These are phyloP conservation scores for Lateolabrax maculatus DNA, from an alignment of 2,797 vertebrate species.

Conservation along the genomic window DNA sequence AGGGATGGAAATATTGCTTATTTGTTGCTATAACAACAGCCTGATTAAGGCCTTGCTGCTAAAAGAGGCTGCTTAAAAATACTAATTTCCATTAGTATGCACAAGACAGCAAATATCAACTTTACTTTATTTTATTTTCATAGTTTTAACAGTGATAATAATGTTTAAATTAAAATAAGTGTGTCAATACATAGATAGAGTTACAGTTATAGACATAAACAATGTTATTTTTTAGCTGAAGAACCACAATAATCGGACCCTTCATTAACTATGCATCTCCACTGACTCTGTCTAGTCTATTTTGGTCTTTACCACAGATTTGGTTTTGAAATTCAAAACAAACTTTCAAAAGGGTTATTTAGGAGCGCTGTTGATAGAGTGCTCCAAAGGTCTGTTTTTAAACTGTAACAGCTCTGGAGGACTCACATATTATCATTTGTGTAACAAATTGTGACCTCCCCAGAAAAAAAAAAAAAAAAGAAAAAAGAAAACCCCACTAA, in stretches of 20 bases:
- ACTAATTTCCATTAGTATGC: neutral
- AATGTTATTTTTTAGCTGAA: neutral
- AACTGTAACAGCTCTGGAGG: neutral
- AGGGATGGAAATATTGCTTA: constrained; percentile 12
- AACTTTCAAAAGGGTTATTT: neutral
- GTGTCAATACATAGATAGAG: too few species aligned
- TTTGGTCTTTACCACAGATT: neutral
- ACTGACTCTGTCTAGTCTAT: neutral
- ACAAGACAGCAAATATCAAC: neutral
- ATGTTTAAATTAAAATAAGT: neutral
- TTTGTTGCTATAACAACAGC: constrained; percentile 47
- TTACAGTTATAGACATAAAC: neutral
- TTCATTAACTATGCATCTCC: neutral
- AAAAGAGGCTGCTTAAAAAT: constrained; percentile 17
- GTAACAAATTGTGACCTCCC: neutral
- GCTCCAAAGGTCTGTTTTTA: neutral
- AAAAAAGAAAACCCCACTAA: neutral
- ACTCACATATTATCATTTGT: neutral
- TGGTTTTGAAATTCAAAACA: neutral
- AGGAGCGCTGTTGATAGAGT: neutral
- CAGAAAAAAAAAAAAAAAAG: neutral
- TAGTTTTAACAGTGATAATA: neutral
- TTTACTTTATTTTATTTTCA: neutral
- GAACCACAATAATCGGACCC: neutral
- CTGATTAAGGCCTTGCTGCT: constrained; percentile 14